Evolutionary conservation across 2,797 vertebrate genomes (phyloP).

Genomic region (Thripadectes ignobilis): DNA sequence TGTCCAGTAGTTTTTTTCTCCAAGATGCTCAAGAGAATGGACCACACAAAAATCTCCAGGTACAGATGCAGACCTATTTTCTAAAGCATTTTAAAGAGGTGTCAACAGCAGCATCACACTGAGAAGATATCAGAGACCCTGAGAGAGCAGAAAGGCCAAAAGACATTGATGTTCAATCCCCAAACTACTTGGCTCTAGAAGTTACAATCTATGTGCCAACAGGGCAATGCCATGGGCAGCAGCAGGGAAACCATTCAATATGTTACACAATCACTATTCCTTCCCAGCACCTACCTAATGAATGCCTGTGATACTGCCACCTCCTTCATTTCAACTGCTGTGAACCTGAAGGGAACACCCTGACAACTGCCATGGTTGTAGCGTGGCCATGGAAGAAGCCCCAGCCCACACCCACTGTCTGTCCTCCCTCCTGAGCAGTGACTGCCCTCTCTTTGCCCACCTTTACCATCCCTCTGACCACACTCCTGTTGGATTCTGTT

Average conservation of each 20-base stretch:
- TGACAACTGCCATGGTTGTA: accelerated
- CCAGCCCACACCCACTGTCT: neutral
- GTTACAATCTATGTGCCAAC: accelerated
- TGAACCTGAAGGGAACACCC: neutral
- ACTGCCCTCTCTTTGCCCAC: neutral
- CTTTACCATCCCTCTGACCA: neutral
- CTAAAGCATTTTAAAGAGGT: neutral
- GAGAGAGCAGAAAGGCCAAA: neutral
- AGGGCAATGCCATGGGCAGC: neutral
- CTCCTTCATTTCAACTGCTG: neutral
- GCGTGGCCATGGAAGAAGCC: neutral
- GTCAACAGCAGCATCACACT: neutral
- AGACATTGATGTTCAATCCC: neutral
- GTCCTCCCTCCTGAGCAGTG: neutral
- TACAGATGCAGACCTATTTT: neutral
- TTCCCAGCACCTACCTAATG: neutral
- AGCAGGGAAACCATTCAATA: neutral
- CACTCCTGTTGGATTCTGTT: neutral
- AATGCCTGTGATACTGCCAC: neutral
- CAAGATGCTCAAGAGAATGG: neutral
- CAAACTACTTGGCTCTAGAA: neutral
- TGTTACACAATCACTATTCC: neutral
- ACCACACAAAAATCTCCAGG: neutral
- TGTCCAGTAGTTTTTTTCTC: neutral
- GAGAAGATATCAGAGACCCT: neutral